A percentile compares a stretch with the other conserved stretches of the same genome.
Conservation (phyloP, 2,797 vertebrate species). For the Eulemur rubriventer region DNA sequence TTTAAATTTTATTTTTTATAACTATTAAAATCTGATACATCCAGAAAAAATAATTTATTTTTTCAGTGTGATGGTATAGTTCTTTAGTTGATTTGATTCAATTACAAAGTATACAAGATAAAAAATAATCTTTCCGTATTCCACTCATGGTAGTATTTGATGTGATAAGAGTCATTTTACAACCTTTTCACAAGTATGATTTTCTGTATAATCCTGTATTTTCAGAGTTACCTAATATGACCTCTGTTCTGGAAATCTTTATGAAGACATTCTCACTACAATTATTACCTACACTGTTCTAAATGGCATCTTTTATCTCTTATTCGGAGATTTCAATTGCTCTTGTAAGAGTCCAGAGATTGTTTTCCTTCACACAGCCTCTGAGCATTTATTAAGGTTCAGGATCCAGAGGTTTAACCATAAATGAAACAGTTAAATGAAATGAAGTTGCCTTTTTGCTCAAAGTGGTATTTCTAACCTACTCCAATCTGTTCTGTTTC, state of each 20-base stretch:
- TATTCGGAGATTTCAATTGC: conserved; percentile 26
- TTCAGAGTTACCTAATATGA: not conserved
- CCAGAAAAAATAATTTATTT: not conserved
- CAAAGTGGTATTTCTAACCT: not conserved
- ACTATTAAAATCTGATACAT: not conserved
- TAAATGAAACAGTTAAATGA: conserved; percentile 64
- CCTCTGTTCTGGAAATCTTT: not conserved
- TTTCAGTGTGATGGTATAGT: not conserved
- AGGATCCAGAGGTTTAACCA: conserved; percentile 33
- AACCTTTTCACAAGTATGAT: not conserved
- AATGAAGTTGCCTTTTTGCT: not conserved
- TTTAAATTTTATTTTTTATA: not conserved
- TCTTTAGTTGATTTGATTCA: not conserved
- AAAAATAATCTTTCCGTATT: not conserved
- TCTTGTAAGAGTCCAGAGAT: conserved; percentile 62
- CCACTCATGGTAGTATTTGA: not conserved
- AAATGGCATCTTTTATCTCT: not conserved
- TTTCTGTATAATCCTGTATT: not conserved
- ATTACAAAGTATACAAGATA: not conserved
- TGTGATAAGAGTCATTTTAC: not conserved
- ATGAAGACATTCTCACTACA: not conserved
- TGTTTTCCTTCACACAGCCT: conserved; percentile 56
- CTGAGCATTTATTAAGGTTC: conserved; percentile 70
- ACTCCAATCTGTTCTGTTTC: conserved; percentile 1
- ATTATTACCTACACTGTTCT: not conserved